Conservation (phyloP, 2,888 invertebrate species). For the Brachyptera risi region DNA sequence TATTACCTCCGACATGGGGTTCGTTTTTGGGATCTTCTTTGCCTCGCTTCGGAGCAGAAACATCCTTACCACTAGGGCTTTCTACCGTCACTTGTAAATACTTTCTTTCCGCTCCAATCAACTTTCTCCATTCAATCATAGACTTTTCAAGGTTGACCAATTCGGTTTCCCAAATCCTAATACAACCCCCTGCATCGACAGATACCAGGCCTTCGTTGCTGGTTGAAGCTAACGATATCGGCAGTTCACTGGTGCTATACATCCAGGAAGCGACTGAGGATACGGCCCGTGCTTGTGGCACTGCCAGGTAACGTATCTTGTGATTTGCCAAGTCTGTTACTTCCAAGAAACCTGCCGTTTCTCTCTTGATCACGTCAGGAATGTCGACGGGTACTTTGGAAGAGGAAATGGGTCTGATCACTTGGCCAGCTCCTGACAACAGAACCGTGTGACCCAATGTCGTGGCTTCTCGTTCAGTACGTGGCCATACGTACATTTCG, state of each 20-base stretch:
- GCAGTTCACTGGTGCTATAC: constrained; percentile 44
- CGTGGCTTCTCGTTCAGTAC: constrained; percentile 32
- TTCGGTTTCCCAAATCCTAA: constrained; percentile 54
- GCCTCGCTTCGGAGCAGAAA: constrained; percentile 83
- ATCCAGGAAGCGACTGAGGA: constrained; percentile 49
- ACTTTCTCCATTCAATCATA: constrained; percentile 48
- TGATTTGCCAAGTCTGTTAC: constrained; percentile 50
- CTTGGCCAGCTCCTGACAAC: constrained; percentile 39
- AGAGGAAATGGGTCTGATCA: constrained; percentile 37
- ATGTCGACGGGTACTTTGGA: constrained; percentile 37
- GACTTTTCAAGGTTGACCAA: constrained; percentile 45
- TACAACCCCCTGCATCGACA: constrained; percentile 53
- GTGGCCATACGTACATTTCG: constrained; percentile 44
- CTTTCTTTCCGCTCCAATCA: constrained; percentile 37
- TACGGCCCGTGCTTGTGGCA: constrained; percentile 45
- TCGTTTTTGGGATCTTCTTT: constrained; percentile 85
- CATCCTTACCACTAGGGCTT: constrained; percentile 60
- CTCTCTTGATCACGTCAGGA: constrained; percentile 32
- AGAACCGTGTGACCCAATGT: constrained; percentile 35
- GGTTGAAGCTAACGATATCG: constrained; percentile 45
- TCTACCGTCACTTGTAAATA: constrained; percentile 62
- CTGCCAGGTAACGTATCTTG: constrained; percentile 51
- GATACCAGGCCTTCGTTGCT: constrained; percentile 51
- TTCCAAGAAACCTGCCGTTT: constrained; percentile 47
- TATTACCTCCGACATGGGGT: constrained; percentile 94